These are phyloP conservation scores for Cephalophus harveyi DNA, from an alignment of 2,113 vertebrate species.

Conservation along the genomic window DNA sequence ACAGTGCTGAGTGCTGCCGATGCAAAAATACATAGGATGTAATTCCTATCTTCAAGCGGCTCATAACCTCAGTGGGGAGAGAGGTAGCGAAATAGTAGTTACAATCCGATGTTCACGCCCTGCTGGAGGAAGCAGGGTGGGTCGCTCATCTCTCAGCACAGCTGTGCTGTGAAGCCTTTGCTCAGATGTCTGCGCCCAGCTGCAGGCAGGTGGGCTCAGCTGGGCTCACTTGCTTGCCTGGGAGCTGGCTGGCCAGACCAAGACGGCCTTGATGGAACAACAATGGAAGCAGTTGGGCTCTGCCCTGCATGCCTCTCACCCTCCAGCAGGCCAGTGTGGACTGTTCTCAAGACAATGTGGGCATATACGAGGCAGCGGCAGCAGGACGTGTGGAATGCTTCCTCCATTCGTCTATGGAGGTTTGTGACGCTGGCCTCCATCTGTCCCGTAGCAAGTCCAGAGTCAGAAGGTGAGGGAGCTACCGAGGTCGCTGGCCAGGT, in stretches of 20 bases:
- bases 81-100: background rate
- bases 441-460: background rate
- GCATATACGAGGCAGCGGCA: no score
- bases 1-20: background rate
- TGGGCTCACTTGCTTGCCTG: background rate
- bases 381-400: rapidly evolving
- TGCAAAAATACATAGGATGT: background rate
- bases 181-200: background rate
- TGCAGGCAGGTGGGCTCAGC: background rate
- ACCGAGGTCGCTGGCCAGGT: background rate
- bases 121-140: background rate
- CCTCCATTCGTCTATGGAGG: background rate
- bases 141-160: background rate
- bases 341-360: background rate
- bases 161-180: background rate
- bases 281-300: background rate
- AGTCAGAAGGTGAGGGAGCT: background rate
- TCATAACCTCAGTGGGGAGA: background rate
- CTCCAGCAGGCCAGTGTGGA: background rate
- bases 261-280: background rate
- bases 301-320: background rate
- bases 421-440: background rate
- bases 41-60: background rate
- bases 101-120: background rate
- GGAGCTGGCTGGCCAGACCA: background rate